Conservation (phyloP, 2,797 vertebrate genomes). For the Esox lucius region DNA sequence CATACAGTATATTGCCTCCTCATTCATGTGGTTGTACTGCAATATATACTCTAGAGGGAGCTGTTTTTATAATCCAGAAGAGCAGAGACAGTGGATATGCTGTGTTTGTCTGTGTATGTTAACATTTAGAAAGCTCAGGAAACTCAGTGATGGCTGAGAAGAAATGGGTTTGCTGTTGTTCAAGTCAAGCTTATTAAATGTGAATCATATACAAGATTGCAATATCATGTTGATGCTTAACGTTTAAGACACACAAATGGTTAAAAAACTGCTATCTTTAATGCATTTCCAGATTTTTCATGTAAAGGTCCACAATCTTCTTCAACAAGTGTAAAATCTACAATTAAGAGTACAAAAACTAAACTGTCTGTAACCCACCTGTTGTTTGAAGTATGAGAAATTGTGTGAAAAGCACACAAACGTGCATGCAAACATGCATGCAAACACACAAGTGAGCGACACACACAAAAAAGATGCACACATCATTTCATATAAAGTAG, state of each 20-base stretch:
- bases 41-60: conserved; percentile 62
- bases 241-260: not conserved
- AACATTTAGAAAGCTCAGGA: not conserved
- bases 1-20: not conserved
- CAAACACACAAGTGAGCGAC: conserved; percentile 36
- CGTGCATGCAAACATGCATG: conserved; percentile 47
- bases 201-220: not conserved
- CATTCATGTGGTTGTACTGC: conserved; percentile 25
- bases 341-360: not conserved
- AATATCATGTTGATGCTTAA: not conserved
- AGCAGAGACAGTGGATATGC: not conserved
- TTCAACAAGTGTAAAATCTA: not conserved
- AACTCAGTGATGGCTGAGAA: not conserved
- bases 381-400: not conserved
- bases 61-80: conserved; percentile 41
- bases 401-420: conserved; percentile 3
- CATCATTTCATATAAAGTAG: not conserved
- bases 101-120: not conserved
- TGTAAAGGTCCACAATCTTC: too few relatives aligned
- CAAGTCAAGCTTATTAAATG: not conserved
- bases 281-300: not conserved
- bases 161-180: not conserved
- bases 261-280: not conserved
- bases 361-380: too few relatives aligned
- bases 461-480: not conserved